phyloP scores from a whole-genome alignment of 2,797 vertebrate genomes.

The Tinamus major region DNA sequence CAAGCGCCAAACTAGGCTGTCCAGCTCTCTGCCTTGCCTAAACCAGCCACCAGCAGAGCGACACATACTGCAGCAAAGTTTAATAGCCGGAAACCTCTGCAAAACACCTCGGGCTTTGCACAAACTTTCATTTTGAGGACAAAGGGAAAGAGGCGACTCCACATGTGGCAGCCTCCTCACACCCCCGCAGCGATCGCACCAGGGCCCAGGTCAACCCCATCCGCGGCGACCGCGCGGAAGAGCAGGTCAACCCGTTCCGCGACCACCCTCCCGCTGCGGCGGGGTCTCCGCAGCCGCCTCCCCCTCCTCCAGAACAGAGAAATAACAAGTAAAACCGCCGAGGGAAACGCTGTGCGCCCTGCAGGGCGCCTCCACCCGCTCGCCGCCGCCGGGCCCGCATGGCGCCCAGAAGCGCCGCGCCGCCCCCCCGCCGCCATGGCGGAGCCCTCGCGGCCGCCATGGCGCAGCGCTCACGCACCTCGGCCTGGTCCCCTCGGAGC shows the following conservation, averaged over 20 bases:
- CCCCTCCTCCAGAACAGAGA: too few relatives aligned
- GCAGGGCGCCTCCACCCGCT: accelerated
- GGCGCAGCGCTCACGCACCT: not conserved
- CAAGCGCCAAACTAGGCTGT: too few relatives aligned
- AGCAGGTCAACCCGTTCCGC: not conserved
- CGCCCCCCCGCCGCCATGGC: not conserved
- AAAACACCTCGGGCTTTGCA: not conserved
- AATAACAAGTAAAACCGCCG: too few relatives aligned
- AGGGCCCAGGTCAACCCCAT: too few relatives aligned
- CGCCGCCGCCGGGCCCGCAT: not conserved
- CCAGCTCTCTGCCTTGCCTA: not conserved
- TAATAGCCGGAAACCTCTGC: not conserved
- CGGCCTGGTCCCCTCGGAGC: not conserved
- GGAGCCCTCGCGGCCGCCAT: not conserved
- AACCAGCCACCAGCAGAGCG: not conserved
- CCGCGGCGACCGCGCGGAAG: too few relatives aligned
- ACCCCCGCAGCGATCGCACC: too few relatives aligned
- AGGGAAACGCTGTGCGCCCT: not conserved
- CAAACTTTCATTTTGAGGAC: not conserved
- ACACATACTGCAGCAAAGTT: not conserved
- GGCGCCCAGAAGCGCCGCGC: not conserved
- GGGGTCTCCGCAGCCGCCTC: not conserved
- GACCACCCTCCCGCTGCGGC: not conserved
- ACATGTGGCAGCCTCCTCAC: too few relatives aligned
- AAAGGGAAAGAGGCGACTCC: too few relatives aligned